phyloP scores from a whole-genome alignment of 1,140 invertebrate genomes.

The Rhizoglyphus robini region DNA sequence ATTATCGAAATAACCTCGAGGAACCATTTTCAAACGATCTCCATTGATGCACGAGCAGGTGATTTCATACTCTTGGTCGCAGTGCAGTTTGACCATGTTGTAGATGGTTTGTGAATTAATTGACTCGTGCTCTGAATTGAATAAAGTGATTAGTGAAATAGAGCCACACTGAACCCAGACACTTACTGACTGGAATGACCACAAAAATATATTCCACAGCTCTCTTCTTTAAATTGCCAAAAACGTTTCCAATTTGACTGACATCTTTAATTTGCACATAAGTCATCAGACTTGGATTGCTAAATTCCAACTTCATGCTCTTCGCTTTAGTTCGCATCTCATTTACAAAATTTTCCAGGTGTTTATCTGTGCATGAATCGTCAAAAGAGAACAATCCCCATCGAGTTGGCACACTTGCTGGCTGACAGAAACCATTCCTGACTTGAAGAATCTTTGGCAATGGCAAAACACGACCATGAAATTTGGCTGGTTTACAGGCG shows the following conservation, averaged over 20 bases:
- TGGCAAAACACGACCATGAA: background rate
- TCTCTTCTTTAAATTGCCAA: background rate
- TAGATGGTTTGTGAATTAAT: too few relatives aligned
- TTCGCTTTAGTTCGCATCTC: background rate
- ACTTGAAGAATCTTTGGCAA: background rate
- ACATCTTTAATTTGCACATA: background rate
- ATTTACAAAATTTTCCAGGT: background rate
- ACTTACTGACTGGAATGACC: background rate
- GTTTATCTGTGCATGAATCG: background rate
- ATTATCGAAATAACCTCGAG: constrained; percentile 40
- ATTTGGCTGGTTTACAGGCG: background rate
- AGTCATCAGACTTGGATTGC: background rate
- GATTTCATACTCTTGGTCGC: background rate
- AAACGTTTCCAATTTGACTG: background rate
- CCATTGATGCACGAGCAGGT: background rate
- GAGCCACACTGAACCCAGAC: too few relatives aligned
- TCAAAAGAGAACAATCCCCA: background rate
- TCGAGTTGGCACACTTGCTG: background rate
- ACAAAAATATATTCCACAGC: background rate
- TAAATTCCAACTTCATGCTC: background rate
- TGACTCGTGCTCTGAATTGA: too few relatives aligned
- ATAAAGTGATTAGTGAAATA: too few relatives aligned
- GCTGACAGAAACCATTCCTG: background rate
- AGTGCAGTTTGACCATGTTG: too few relatives aligned
- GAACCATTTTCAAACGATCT: background rate